Percentiles rank a stretch among this genome's conserved stretches.
phyloP scores from a whole-genome alignment of 2,888 invertebrate genomes.

The Tinea semifulvella region DNA sequence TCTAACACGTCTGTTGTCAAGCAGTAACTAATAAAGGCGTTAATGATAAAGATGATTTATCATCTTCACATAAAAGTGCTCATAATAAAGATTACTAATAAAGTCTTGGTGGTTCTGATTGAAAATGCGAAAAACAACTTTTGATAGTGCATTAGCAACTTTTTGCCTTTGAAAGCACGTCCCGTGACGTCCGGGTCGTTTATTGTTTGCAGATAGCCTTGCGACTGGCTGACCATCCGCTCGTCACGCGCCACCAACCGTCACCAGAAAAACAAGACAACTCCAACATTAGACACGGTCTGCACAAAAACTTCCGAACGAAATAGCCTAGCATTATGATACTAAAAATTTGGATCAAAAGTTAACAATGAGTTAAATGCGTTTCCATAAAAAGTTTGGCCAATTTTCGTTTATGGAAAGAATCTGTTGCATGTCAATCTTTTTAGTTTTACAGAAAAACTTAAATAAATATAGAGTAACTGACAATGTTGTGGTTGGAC shows the following conservation, averaged over 20 bases:
- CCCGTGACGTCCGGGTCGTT: conserved; percentile 34
- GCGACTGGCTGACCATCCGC: neutral
- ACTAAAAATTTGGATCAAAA: conserved; percentile 4
- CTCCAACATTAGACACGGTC: conserved; percentile 6
- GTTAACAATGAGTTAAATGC: conserved; percentile 3
- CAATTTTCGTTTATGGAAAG: neutral
- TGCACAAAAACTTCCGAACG: conserved; percentile 8
- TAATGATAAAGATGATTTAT: too few relatives aligned
- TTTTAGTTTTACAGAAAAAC: too few relatives aligned
- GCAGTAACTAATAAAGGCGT: too few relatives aligned
- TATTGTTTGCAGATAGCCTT: conserved; percentile 23
- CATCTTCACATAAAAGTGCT: too few relatives aligned
- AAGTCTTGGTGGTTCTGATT: too few relatives aligned
- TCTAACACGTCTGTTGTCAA: too few relatives aligned
- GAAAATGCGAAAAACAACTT: conserved; percentile 5
- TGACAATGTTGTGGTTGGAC: too few relatives aligned
- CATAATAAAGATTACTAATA: too few relatives aligned
- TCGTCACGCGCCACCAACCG: conserved; percentile 12
- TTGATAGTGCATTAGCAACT: conserved; percentile 16
- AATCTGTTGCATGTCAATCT: neutral
- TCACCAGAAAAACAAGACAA: conserved; percentile 12
- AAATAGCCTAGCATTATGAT: conserved; percentile 2
- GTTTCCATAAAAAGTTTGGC: neutral
- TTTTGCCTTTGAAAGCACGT: conserved; percentile 30
- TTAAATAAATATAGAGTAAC: too few relatives aligned